A percentile compares a stretch with the other conserved stretches of the same genome.
These are phyloP conservation scores for Diphyllodes magnificus DNA, from an alignment of 2,113 vertebrate species.

Conservation along the genomic window DNA sequence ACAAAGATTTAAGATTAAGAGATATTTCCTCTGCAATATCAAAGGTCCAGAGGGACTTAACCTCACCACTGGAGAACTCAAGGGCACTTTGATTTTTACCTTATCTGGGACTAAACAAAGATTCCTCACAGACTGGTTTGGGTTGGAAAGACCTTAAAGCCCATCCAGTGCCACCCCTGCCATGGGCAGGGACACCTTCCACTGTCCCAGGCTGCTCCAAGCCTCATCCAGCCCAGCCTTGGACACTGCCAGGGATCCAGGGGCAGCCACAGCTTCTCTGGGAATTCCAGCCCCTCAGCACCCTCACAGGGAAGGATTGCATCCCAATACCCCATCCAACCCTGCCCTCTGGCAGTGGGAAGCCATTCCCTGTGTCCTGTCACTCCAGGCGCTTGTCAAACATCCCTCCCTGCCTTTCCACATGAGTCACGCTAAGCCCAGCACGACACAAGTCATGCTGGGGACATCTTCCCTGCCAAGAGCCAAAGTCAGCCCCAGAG, in stretches of 20 bases:
- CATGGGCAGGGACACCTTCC: background rate
- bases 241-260: fast-evolving
- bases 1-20: background rate
- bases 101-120: background rate
- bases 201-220: fast-evolving
- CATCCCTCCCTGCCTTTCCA: background rate
- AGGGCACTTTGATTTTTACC: background rate
- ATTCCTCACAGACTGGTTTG: background rate
- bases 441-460: background rate
- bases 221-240: background rate
- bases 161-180: background rate
- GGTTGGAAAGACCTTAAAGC: background rate
- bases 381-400: background rate
- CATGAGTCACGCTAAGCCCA: background rate
- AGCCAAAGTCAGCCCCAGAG: background rate
- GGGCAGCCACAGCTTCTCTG: background rate
- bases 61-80: background rate
- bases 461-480: background rate
- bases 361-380: background rate
- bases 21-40: background rate
- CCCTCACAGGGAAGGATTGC: background rate
- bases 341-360: background rate
- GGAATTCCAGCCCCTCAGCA: background rate
- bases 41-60: background rate
- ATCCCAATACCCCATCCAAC: background rate